A percentile compares a stretch with the other conserved stretches of the same genome.
These are phyloP conservation scores for Euthynnus affinis DNA, from an alignment of 2,797 vertebrate genomes.

Conservation along the genomic window DNA sequence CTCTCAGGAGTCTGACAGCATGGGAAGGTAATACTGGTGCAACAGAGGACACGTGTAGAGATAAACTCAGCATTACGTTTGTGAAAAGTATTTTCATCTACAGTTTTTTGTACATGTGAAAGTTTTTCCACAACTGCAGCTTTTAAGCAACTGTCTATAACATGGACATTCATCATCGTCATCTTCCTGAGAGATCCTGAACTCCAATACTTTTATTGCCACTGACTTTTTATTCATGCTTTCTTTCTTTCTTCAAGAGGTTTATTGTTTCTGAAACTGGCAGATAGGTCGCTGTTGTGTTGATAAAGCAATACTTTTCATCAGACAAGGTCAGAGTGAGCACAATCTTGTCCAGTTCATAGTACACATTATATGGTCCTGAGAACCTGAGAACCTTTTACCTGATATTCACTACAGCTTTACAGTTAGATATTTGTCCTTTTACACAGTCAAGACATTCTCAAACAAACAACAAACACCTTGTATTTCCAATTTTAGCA, in stretches of 20 bases:
- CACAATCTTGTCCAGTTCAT: constrained; percentile 28
- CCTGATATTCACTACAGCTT: not conserved
- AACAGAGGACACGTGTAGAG: not conserved
- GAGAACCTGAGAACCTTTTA: not conserved
- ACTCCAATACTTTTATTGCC: not conserved
- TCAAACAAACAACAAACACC: too few relatives aligned
- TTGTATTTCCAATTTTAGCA: not conserved
- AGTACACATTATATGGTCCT: constrained; percentile 42
- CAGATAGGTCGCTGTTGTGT: not conserved
- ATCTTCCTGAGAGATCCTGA: not conserved
- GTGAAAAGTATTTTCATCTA: too few relatives aligned
- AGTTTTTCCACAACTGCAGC: too few relatives aligned
- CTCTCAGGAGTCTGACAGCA: not conserved
- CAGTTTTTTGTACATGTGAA: too few relatives aligned
- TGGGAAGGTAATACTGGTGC: not conserved
- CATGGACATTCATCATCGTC: too few relatives aligned
- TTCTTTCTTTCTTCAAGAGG: not conserved
- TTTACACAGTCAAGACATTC: not conserved
- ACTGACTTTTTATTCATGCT: not conserved
- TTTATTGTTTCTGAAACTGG: not conserved
- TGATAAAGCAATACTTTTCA: constrained; percentile 5
- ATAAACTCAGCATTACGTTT: not conserved
- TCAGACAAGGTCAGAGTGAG: not conserved
- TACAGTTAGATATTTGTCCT: not conserved
- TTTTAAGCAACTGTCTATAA: not conserved